Base-by-base conservation (phyloP, 2,113 vertebrate species). In the Brienomyrus brachyistius region DNA sequence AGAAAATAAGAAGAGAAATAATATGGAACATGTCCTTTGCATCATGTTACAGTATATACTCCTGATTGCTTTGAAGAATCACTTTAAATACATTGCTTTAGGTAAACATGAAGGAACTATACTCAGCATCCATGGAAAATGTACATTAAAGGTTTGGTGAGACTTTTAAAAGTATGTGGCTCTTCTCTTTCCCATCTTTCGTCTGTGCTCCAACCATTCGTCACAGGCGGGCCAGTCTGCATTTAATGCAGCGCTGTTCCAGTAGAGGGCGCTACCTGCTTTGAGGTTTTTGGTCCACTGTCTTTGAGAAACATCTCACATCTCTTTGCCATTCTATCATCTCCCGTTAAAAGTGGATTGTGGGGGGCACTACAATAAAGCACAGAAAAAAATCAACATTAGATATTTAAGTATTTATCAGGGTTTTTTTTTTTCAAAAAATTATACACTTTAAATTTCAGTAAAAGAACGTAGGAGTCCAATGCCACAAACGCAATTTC, bases 61-160 rank as follows among this genome's bases (percentile, higher is more conserved):
- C 91, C 91, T 88, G 89, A 89, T 91, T 92, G 92, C 91, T 92
- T 92, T 92, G 88, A 91, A 92, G 89, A 92, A 91, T 90, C 91
- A 91, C 89, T 91, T 91, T 91, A 90, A 89, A 89, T 88, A 87
- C 92, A 88, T 92, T 91, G 91, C 91, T 90, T 90, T 90, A 90
- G 91, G 80, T 90, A 90, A 91, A 91, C 90, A 91, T 91, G 89
- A 91, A 90, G 82, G 83, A 88, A 91, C 86, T 92, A 88, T 91
- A 91, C 45, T 89, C 90, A 89, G 90, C 90, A 91, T 89, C 90
- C 86, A 89, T 93, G 54, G 89, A 92, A 83, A 92, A 89, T 92
- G 90, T 92, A 90, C 92, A 92, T 92, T 91, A 92, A 93, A 91
- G 88, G 87, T 92, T 90, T 91, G 66, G 88, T 92, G 91, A 92